Evolutionary conservation across 2,113 vertebrate genomes (phyloP).

Genomic region (Vombatus ursinus): DNA sequence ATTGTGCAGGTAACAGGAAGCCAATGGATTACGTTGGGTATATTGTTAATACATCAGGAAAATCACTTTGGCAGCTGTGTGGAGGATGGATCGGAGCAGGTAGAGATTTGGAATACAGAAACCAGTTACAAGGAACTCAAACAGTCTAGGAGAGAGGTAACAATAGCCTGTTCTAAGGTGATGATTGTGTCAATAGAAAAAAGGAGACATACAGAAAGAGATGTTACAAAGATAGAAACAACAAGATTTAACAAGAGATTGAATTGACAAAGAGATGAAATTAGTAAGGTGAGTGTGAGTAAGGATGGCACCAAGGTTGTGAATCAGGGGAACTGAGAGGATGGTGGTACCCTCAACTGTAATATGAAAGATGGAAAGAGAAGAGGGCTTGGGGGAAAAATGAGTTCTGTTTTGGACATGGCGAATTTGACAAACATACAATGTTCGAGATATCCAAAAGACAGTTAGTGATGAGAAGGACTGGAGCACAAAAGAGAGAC

Average conservation of each 20-base stretch:
- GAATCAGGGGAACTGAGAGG: neutral
- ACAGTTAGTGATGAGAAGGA: neutral
- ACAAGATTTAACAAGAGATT: neutral
- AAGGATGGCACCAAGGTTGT: neutral
- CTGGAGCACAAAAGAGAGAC: neutral
- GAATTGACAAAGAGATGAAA: neutral
- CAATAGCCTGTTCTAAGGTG: too few relatives aligned
- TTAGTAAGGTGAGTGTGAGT: neutral
- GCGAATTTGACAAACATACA: neutral
- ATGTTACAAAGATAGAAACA: neutral
- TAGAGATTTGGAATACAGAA: too few relatives aligned
- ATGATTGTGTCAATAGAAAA: neutral
- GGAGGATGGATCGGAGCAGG: too few relatives aligned
- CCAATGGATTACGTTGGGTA: neutral
- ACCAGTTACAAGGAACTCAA: too few relatives aligned
- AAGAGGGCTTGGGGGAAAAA: neutral
- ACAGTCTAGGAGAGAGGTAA: too few relatives aligned
- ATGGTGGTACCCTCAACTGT: too few relatives aligned
- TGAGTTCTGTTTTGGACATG: neutral
- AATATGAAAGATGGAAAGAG: neutral
- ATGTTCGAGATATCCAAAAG: neutral
- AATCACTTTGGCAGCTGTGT: neutral
- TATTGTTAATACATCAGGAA: neutral
- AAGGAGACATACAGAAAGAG: neutral
- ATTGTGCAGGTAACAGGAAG: neutral